Conservation (phyloP, 2,797 vertebrate genomes). For the Rhinogobio ventralis region DNA sequence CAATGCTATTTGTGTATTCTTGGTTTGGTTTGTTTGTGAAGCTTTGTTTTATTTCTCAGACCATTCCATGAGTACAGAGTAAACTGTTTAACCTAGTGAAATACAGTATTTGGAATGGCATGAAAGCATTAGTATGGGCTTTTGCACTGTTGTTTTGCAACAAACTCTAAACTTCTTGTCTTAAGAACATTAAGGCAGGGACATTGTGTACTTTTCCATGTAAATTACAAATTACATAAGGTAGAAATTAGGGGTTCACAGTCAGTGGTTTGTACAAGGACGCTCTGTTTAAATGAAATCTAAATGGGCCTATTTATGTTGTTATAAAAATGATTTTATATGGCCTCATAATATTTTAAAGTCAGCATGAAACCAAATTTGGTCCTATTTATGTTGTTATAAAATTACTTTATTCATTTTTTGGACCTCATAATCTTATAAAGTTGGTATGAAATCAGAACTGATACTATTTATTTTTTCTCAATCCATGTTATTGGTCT, state of each 20-base stretch:
- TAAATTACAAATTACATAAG: conserved; percentile 19
- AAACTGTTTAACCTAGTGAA: conserved; percentile 6
- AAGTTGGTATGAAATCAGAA: background rate
- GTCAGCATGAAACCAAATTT: background rate
- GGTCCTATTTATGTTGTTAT: background rate
- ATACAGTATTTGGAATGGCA: background rate
- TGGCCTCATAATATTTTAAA: background rate
- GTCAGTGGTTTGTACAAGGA: background rate
- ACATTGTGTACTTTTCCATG: conserved; percentile 7
- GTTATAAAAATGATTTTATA: background rate
- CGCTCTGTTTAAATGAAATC: background rate
- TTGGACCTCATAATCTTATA: background rate
- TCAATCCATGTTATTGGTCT: background rate
- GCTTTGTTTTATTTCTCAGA: conserved; percentile 4
- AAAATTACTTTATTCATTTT: background rate
- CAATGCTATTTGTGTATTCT: background rate
- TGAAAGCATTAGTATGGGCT: background rate
- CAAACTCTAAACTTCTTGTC: background rate
- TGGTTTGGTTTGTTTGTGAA: background rate
- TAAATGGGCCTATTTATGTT: background rate
- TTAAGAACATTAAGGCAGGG: background rate
- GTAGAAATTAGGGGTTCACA: background rate
- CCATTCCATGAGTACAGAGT: conserved; percentile 1
- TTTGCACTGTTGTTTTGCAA: conserved; percentile 10
- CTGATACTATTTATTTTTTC: background rate